Evolutionary conservation across 2,797 vertebrate species (phyloP), one percentile per base, ranked within the genome.

Genomic region (Syngnathus acus): DNA sequence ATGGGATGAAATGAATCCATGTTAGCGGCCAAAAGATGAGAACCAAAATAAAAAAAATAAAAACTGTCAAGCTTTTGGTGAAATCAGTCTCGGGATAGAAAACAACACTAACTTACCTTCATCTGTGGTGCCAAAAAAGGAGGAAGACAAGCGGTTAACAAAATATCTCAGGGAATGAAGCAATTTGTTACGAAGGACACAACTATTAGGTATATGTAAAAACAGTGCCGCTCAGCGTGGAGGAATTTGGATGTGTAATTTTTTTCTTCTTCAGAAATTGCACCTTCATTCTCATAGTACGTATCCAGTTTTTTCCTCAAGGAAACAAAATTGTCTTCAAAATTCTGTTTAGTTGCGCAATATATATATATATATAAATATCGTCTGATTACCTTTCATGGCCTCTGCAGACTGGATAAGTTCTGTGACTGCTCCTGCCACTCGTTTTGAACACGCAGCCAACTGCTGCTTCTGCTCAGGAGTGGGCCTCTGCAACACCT

Each of bases 361-460:
- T 6, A 26, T 32, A 55, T 26, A 26, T 55, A 32, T 57, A 6
- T 32, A 6, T 32, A 26, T 55, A 40, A 38, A 39, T 38, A 8
- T 26, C 47, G 2, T 9, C 45, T 47, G 2, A 0, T 68, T 80
- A 95, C 95, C 95, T 93, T 97, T 98, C 95, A 98, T 98, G 73
- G 94, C 94, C 80, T 98, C 95, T 0, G 95, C 94, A 0, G 92
- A 92, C 4, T 98, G 95, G 69, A 98, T 98, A 45, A 98, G 95
- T 82, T 98, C 95, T 0, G 95, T 97, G 58, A 98, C 95, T 0
- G 95, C 94, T 2, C 91, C 82, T 0, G 95, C 95, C 0, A 98
- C 94, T 0, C 92, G 85, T 78, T 98, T 98, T 47, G 95, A 98
- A 72, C 93, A 92, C 8, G 81, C 82, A 0, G 93, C 89, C 75